Base-by-base conservation (phyloP, 2,113 vertebrate species). In the Nycticebus coucang region DNA sequence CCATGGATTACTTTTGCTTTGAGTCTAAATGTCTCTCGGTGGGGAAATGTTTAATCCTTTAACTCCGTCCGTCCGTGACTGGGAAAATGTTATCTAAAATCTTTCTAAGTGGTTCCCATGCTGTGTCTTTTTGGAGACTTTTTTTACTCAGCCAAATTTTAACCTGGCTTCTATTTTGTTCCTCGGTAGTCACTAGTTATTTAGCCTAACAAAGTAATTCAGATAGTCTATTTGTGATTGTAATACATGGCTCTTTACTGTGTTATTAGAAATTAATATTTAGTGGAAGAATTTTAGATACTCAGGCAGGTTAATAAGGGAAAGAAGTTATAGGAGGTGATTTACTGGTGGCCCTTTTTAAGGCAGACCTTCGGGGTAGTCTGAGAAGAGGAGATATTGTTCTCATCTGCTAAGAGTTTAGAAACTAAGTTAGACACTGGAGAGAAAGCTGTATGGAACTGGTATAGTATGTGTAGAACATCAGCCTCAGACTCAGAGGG, bases 141-240 rank as follows among this genome's bases (percentile, higher is more conserved):
- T 93, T 24, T 66, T 1, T 75, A 26, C 24, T 80, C 12, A 64
- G 4, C 64, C 7, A 83, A 55, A 83, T 59, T 71, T 37, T 57
- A 62, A 77, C 30, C 28, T 19, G 26, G 33, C 2, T 91, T 87
- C 89, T n/a, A 55, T 78, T 94, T 96, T 87, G 13, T 72, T 95
- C 12, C 4, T 74, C 17, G 69, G 8, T 62, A 7, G 17, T 8
- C 74, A 35, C 21, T 84, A 24, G 11, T 72, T 59, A 71, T 83
- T 79, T 92, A 75, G 57, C 2, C 1, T 86, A 60, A 50, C 9
- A 86, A 59, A 85, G 77, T 35, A 83, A 88, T 4, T 87, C 15
- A 62, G 28, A 74, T 50, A 60, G 87, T 66, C 17, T 74, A 53
- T 72, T 80, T 7, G 53, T 79, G 28, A 53, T n/a, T 64, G 22